Percentiles rank a stretch among this genome's conserved stretches.
phyloP scores from a whole-genome alignment of 2,888 invertebrate genomes.

The Conomelus anceps region DNA sequence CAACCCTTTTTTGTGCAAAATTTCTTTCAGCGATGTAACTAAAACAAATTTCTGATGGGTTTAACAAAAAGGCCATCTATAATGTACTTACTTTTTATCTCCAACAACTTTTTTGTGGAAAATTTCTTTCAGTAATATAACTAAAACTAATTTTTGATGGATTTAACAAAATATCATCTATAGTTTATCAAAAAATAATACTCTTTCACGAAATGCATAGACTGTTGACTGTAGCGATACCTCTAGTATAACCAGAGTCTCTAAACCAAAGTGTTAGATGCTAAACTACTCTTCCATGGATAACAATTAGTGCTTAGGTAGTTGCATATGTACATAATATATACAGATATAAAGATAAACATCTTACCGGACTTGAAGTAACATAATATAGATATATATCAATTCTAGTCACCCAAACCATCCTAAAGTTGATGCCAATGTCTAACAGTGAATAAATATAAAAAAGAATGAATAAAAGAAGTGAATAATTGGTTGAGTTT shows the following conservation, averaged over 20 bases:
- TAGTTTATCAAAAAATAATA: neutral
- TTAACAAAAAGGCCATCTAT: neutral
- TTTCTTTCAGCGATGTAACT: neutral
- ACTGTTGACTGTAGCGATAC: neutral
- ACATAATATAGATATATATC: neutral
- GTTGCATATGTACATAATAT: neutral
- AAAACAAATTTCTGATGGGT: too few species aligned
- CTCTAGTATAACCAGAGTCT: neutral
- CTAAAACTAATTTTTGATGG: too few species aligned
- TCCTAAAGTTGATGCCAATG: neutral
- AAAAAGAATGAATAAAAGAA: neutral
- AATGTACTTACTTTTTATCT: too few species aligned
- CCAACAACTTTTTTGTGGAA: neutral
- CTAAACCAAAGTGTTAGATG: neutral
- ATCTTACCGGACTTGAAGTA: neutral
- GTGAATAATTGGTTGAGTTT: too few species aligned
- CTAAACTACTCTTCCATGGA: neutral
- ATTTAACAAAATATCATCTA: neutral
- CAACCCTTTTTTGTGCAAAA: neutral
- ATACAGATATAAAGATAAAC: neutral
- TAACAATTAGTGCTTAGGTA: neutral
- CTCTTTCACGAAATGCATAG: neutral
- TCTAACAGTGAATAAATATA: neutral
- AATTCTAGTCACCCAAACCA: neutral
- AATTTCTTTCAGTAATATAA: neutral